These are phyloP conservation scores for Drosophila eohydei DNA, from an alignment of 2,888 invertebrate species.

Conservation along the genomic window DNA sequence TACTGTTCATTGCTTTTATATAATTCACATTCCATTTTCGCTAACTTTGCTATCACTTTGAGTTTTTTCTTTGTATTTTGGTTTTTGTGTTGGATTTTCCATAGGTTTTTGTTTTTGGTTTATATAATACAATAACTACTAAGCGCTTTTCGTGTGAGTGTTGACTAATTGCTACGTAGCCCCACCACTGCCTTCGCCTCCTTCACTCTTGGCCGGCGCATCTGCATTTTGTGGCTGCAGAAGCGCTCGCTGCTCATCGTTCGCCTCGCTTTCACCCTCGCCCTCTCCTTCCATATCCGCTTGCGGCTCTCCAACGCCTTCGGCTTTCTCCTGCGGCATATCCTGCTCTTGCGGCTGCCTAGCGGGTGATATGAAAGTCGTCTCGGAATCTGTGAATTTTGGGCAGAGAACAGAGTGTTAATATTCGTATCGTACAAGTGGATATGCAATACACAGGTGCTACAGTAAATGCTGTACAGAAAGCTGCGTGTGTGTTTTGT, in stretches of 20 bases:
- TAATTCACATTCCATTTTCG: slow-evolving; percentile 83
- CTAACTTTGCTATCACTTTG: slow-evolving; percentile 80
- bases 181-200: slow-evolving; percentile 61
- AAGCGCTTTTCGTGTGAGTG: slow-evolving; percentile 62
- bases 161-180: slow-evolving; percentile 83
- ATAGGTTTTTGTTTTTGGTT: slow-evolving; percentile 24
- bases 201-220: slow-evolving; percentile 21
- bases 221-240: slow-evolving; percentile 65
- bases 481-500: slow-evolving; percentile 55
- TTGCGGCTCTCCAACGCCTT: slow-evolving; percentile 36
- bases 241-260: slow-evolving; percentile 84
- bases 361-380: slow-evolving; percentile 84
- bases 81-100: slow-evolving; percentile 35
- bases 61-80: slow-evolving; percentile 52
- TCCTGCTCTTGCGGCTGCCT: slow-evolving; percentile 70
- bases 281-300: slow-evolving; percentile 43
- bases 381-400: slow-evolving; percentile 82
- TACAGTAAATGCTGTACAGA: slow-evolving; percentile 59
- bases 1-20: slow-evolving; percentile 84
- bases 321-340: slow-evolving; percentile 54
- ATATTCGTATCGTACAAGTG: background rate
- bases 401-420: slow-evolving; percentile 28
- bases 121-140: slow-evolving; percentile 60
- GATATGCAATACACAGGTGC: slow-evolving; percentile 29
- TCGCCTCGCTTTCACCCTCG: slow-evolving; percentile 77